Evolutionary conservation across 2,888 invertebrate species (phyloP).

Genomic region (Invenusta paracnida): DNA sequence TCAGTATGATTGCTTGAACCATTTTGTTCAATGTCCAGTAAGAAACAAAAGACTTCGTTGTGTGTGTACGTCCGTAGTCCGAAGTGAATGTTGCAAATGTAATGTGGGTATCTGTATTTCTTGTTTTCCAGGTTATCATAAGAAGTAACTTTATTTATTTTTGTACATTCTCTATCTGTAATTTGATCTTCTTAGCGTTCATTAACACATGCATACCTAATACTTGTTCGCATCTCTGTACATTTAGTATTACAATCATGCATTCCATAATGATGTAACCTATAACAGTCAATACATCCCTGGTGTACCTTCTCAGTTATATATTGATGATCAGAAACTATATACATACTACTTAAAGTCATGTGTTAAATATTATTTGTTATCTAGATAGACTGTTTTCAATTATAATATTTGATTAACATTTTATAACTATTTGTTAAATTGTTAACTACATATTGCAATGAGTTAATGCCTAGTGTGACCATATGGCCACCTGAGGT

Average conservation of each 20-base stretch:
- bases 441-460: background rate
- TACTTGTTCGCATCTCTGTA: background rate
- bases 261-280: background rate
- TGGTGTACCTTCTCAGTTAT: background rate
- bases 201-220: background rate
- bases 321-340: constrained; percentile 6
- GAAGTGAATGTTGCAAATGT: constrained; percentile 26
- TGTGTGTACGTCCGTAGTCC: background rate
- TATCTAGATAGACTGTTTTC: background rate
- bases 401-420: background rate
- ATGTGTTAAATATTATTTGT: background rate
- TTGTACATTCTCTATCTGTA: background rate
- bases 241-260: constrained; percentile 2
- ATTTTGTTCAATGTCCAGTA: background rate
- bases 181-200: background rate
- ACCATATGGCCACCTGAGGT: constrained; percentile 9
- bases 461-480: constrained; percentile 17
- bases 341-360: background rate
- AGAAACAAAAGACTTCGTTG: background rate
- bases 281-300: constrained; percentile 7
- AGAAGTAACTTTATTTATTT: background rate
- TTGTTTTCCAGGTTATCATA: background rate
- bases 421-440: background rate
- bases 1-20: background rate
- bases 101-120: constrained; percentile 3